A percentile compares a stretch with the other conserved stretches of the same genome.
Conservation (phyloP, 2,113 vertebrate genomes). For the Anthoscopus minutus region DNA sequence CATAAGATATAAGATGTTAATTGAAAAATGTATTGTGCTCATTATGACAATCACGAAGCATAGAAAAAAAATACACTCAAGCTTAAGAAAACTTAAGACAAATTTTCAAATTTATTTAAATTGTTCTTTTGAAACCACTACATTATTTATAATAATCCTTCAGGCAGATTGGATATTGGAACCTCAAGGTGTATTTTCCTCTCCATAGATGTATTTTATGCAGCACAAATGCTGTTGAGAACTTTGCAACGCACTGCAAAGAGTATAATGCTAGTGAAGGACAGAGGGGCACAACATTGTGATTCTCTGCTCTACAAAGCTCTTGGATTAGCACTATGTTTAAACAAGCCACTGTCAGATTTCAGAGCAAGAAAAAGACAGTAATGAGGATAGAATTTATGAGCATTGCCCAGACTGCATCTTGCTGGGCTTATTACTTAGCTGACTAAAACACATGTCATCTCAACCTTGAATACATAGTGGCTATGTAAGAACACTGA, state of each 20-base stretch:
- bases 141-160: slow-evolving; percentile 7
- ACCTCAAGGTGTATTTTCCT: slow-evolving; percentile 17
- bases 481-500: background rate
- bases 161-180: background rate
- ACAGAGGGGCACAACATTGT: background rate
- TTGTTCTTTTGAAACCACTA: background rate
- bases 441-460: background rate
- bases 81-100: background rate
- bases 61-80: background rate
- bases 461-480: background rate
- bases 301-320: background rate
- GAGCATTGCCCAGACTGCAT: background rate
- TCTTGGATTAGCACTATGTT: background rate
- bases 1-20: background rate
- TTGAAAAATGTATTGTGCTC: background rate
- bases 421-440: background rate
- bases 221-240: background rate
- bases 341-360: background rate
- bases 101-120: background rate
- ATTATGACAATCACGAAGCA: background rate
- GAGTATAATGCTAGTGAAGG: background rate
- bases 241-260: background rate
- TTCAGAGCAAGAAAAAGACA: background rate
- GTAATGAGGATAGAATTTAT: background rate
- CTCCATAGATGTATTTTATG: background rate